These are phyloP conservation scores for Megaceryle torquata DNA, from an alignment of 2,113 vertebrate genomes.

Conservation along the genomic window DNA sequence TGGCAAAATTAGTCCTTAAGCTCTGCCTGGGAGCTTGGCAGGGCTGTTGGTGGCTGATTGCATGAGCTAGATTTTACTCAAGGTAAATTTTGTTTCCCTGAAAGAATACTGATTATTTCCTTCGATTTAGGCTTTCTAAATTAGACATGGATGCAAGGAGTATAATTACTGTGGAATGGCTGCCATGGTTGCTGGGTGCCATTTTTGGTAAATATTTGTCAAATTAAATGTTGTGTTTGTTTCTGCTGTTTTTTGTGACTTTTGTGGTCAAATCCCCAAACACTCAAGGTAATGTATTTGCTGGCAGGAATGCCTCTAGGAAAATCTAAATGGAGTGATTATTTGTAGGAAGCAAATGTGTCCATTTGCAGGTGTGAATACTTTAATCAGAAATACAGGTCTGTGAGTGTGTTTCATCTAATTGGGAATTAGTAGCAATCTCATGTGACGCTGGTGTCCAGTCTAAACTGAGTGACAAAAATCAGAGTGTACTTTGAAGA, in stretches of 20 bases:
- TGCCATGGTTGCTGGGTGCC: background rate
- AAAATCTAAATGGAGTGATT: background rate
- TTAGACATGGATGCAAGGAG: background rate
- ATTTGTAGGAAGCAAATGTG: background rate
- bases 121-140: background rate
- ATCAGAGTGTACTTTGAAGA: background rate
- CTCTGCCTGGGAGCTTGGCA: background rate
- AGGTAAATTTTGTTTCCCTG: background rate
- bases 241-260: background rate
- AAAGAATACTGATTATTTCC: background rate
- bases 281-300: background rate
- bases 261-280: background rate
- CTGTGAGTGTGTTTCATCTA: background rate
- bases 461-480: background rate
- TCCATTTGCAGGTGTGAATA: background rate
- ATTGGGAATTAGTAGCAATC: background rate
- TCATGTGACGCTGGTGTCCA: background rate
- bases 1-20: background rate
- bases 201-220: conserved; percentile 8
- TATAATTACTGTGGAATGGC: background rate
- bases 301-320: background rate
- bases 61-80: background rate
- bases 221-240: background rate
- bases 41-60: background rate
- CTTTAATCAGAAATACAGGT: background rate